Base-by-base conservation (phyloP, 1,140 invertebrate genomes). In the Aphelinus atriplicis region DNA sequence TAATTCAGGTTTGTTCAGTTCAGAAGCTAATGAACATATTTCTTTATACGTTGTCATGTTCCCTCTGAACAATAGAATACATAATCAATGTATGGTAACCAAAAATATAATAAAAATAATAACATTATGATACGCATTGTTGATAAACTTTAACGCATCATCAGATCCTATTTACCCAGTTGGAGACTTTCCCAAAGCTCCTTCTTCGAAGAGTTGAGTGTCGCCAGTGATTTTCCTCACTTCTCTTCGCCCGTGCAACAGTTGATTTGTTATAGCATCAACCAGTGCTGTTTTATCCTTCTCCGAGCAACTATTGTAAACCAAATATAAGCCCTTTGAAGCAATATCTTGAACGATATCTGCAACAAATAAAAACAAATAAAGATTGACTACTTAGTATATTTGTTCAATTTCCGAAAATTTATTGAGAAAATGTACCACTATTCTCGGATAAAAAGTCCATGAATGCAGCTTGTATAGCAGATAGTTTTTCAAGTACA, bases 31-130 rank as follows among this genome's bases (percentile, higher is more conserved):
- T 0, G 95, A 94, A 87, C 96, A 98, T 3, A 98, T 90, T 88
- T 98, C 97, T 84, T 95, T 96, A 83, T 98, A 98, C 0, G 96
- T 98, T 5, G 95, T 95, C 50, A 97, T 88, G 79, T 93, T 95
- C 26, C 93, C 94, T 1, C 94, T 95, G 80, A 26, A 26, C 26
- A 26, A 26, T 26, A 26, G 26, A 26, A 26, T 26, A 26, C 26
- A 26, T 26, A 26, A 26, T 26, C 26, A 26, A 26, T 26, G 26
- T 26, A 26, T 26, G 26, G 26, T 26, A 26, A 26, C 26, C 26
- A 26, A 26, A 26, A 26, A 26, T 26, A 26, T 26, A 26, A 26
- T 26, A 26, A 26, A 26, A 26, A 26, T 26, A 26, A 26, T 26
- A 26, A 26, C 26, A 26, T 26, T 0, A 26, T 26, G 26, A 26